Evolutionary conservation across 2,888 invertebrate genomes (phyloP).

Genomic region (Imbricaverruca yamaguchii): DNA sequence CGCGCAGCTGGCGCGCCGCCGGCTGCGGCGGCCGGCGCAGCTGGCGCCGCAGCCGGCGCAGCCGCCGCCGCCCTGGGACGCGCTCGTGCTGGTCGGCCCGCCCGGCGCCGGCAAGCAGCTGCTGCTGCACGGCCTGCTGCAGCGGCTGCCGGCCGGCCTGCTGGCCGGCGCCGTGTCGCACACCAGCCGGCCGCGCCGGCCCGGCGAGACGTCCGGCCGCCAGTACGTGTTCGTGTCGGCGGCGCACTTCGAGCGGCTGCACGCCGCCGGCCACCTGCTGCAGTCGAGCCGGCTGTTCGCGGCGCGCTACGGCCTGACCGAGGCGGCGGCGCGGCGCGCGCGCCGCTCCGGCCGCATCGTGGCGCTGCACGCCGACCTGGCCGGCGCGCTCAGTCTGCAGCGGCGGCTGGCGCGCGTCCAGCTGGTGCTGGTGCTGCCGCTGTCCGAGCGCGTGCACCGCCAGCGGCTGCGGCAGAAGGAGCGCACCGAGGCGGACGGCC

Average conservation of each 20-base stretch:
- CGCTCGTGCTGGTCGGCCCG: constrained; percentile 19
- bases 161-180: background rate
- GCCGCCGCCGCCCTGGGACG: constrained; percentile 6
- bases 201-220: background rate
- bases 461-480: background rate
- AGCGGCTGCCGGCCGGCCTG: background rate
- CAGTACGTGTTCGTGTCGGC: background rate
- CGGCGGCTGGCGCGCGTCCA: background rate
- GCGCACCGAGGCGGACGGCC: background rate
- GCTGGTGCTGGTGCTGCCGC: constrained; percentile 2
- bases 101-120: constrained; percentile 12
- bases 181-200: constrained; percentile 13
- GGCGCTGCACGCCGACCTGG: background rate
- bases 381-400: constrained; percentile 5
- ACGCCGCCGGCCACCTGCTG: background rate
- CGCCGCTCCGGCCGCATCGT: background rate
- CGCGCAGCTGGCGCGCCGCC: background rate
- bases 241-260: background rate
- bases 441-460: background rate
- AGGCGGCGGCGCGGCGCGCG: background rate
- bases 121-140: constrained; percentile 1
- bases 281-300: background rate
- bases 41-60: background rate
- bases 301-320: background rate
- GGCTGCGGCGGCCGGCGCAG: background rate